Evolutionary conservation across 2,797 vertebrate genomes (phyloP).

Genomic region (Rhabdophis nuchalis): DNA sequence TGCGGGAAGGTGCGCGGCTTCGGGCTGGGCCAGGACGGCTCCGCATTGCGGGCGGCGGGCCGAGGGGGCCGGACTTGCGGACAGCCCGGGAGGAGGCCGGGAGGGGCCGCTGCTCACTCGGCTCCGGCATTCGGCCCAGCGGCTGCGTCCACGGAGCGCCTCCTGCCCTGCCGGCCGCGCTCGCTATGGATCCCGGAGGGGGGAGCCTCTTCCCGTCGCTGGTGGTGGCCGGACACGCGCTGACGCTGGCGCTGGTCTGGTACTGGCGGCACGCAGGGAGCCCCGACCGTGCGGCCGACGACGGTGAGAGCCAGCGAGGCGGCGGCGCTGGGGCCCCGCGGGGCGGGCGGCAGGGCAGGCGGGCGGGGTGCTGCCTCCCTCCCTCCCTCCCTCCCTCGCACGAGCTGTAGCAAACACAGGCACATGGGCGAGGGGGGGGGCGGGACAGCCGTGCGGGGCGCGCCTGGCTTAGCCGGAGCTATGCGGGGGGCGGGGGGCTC

Average conservation of each 20-base stretch:
- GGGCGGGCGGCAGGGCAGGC: too few species aligned
- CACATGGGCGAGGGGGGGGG: neutral
- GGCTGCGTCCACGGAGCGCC: neutral
- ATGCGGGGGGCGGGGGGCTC: neutral
- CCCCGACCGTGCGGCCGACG: neutral
- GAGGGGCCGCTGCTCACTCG: neutral
- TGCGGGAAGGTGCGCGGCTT: neutral
- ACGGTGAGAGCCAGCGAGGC: neutral
- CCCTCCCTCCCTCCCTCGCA: neutral
- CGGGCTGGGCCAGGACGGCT: neutral
- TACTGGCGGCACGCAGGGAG: neutral
- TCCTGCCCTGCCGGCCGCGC: neutral
- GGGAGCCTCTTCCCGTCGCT: conserved; percentile 17
- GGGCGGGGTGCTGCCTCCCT: neutral
- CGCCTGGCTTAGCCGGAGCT: neutral
- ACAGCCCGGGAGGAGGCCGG: neutral
- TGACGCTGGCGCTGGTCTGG: conserved; percentile 4
- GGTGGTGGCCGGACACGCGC: conserved; percentile 10
- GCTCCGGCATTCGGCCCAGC: neutral
- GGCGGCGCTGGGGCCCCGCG: neutral
- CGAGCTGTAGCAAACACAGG: neutral
- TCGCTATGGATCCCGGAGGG: neutral
- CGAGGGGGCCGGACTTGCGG: neutral
- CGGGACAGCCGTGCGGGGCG: neutral
- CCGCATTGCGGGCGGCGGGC: neutral